A percentile compares a stretch with the other conserved stretches of the same genome.
phyloP scores from a whole-genome alignment of 1,140 invertebrate genomes.

The Camponotus floridanus region DNA sequence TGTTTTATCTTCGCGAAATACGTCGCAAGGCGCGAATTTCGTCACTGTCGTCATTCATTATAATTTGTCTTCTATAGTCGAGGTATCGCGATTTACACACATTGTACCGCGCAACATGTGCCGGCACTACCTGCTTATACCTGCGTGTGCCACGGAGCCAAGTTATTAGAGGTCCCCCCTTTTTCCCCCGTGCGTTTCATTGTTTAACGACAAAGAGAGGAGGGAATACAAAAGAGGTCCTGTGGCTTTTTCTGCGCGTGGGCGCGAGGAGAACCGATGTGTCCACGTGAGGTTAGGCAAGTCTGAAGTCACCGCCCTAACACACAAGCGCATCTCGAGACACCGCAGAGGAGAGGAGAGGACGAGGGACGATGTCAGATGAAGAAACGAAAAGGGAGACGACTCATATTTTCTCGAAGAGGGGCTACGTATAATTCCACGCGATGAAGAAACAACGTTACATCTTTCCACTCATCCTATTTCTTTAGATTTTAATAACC shows the following conservation, averaged over 20 bases:
- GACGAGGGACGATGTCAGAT: conserved; percentile 1
- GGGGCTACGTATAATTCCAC: conserved; percentile 40
- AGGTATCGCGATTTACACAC: conserved; percentile 23
- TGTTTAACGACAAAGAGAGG: conserved; percentile 74
- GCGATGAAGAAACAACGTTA: conserved; percentile 23
- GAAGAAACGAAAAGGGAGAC: conserved; percentile 42
- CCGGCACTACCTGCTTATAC: conserved; percentile 47
- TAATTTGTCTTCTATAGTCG: conserved; percentile 37
- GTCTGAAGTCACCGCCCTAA: conserved; percentile 65
- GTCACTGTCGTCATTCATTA: conserved; percentile 46
- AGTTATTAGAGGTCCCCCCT: conserved; percentile 67
- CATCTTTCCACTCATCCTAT: conserved; percentile 3
- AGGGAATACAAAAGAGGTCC: conserved; percentile 64
- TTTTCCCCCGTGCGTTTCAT: conserved; percentile 61
- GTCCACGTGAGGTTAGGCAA: conserved; percentile 68
- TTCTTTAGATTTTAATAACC: neutral
- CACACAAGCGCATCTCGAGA: conserved; percentile 40
- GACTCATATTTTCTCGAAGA: conserved; percentile 7
- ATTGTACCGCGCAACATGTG: conserved; percentile 26
- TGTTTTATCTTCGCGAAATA: neutral
- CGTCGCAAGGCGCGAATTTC: conserved; percentile 9
- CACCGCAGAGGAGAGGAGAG: conserved; percentile 9
- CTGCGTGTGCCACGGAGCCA: conserved; percentile 52
- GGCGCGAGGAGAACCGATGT: conserved; percentile 62
- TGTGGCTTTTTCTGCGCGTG: conserved; percentile 69